phyloP scores from a whole-genome alignment of 2,888 invertebrate species.

The Pterobdella sp. region DNA sequence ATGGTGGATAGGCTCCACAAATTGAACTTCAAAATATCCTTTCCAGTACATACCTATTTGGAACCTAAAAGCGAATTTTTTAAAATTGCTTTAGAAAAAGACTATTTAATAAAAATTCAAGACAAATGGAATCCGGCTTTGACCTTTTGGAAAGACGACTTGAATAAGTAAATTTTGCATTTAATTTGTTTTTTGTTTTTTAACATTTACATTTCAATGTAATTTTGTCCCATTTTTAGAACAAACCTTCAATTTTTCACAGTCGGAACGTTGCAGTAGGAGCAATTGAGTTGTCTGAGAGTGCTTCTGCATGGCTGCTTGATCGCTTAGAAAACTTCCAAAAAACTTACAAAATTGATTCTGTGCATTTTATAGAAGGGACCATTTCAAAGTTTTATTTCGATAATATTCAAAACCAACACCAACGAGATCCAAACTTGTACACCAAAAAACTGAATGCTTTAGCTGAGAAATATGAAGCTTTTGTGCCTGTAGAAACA shows the following conservation, averaged over 20 bases:
- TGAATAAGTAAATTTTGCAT: background rate
- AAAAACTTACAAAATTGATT: conserved; percentile 24
- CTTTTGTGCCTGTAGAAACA: conserved; percentile 13
- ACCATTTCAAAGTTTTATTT: conserved; percentile 21
- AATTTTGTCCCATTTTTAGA: background rate
- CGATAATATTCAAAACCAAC: background rate
- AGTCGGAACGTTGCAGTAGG: conserved; percentile 20
- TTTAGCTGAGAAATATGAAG: conserved; percentile 9
- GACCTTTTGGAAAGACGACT: conserved; percentile 18
- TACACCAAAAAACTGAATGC: conserved; percentile 18
- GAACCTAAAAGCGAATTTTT: conserved; percentile 75
- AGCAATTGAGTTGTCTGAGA: conserved; percentile 20
- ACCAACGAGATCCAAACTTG: conserved; percentile 21
- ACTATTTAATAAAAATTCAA: conserved; percentile 20
- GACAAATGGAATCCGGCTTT: conserved; percentile 30
- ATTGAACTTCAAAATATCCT: conserved; percentile 63
- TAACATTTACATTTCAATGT: background rate
- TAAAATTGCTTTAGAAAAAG: conserved; percentile 55
- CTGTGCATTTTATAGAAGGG: conserved; percentile 28
- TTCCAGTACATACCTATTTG: conserved; percentile 66
- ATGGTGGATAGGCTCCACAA: conserved; percentile 58
- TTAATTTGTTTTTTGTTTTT: background rate
- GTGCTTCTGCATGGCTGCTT: conserved; percentile 12
- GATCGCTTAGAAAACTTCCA: conserved; percentile 11
- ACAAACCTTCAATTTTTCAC: background rate